Evolutionary conservation across 2,113 vertebrate species (phyloP), one percentile per base, ranked within the genome.

Genomic region (Charadrius vociferus): DNA sequence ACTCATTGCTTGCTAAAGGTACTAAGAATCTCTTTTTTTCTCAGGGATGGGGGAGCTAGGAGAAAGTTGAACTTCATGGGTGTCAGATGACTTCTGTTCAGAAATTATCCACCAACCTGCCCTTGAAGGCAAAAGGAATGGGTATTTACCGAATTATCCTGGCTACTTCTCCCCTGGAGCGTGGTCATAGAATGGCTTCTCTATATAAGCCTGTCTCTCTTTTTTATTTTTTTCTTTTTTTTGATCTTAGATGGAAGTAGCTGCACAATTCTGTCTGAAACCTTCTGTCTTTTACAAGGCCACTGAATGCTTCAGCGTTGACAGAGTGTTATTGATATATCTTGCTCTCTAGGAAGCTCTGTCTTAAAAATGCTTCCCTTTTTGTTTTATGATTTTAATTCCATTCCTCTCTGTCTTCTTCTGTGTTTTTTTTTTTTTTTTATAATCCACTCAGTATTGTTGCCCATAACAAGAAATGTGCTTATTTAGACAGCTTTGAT

Each of bases 31-130:
- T 36, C 4, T 27, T n/a, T 18, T 52, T 61, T 36, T 20, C 32
- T 24, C 11, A 20, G 4, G 7, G 12, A 5, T 36, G 26, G 8
- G 4, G 23, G 12, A 1, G 3, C 7, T 39, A 39, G 58, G 43
- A 68, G 29, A 67, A 61, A 23, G n/a, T n/a, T 78, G 55, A 81
- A 4, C 12, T 55, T 89, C 22, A 12, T 61, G 27, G 14, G 10
- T 41, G 23, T 73, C 63, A 30, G 53, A 30, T 83, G 16, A 55
- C 43, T 84, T 86, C 34, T 89, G 7, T 65, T 84, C 41, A 66
- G 66, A 71, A 80, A 37, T 45, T 75, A n/a, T 82, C 37, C 41
- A 29, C 14, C 16, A 36, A 8, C 37, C 18, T 77, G 32, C 56
- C 45, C 53, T 62, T 0, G 1, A 55, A 94, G 37, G 47, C 37